Evolutionary conservation across 2,113 vertebrate genomes (phyloP), one percentile per base, ranked within the genome.

Genomic region (Dasyprocta punctata): DNA sequence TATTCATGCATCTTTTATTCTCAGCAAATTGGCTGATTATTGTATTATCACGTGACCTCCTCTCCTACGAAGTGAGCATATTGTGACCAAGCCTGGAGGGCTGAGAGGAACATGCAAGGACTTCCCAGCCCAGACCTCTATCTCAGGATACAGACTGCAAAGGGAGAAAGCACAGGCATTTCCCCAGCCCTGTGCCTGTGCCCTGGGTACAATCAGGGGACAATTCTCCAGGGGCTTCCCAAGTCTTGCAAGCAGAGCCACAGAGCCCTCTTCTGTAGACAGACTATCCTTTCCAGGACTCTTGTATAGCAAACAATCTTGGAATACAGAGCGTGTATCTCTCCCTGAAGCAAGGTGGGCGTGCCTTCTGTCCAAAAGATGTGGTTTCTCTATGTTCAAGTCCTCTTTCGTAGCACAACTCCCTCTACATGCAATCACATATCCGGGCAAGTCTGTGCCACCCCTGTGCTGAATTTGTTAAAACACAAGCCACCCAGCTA

Each of bases 51-150:
- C 20, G 36, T 10, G 10, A n/a, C 22, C 5, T 20, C 20, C 1
- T 44, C 22, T 22, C 60, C 47, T 28, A 22, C 19, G 36, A 85
- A 61, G 58, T 69, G 44, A 71, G 30, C 38, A 30, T 44, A 4
- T 28, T 22, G 13, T 20, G 22, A 20, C 13, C 16, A 61, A 3
- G 17, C 0, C 0, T 3, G 16, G 11, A 49, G 61, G 3, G 36
- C 12, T 80, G 47, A 88, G 56, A 71, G 80, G 28, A 19, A n/a
- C 26, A 36, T 33, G 67, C 14, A 44, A 41, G 77, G 49, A 73
- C 24, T 52, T 69, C 33, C 0, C 0, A 33, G 16, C 14, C 16
- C 28, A 16, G 82, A n/a, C 41, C 16, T 78, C 80, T 90, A 30
- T 63, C 60, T 56, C 28, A 84, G 44, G 33, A 28, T 36, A 73